phyloP scores from a whole-genome alignment of 2,113 vertebrate genomes.

The Romanogobio albipinnatus region DNA sequence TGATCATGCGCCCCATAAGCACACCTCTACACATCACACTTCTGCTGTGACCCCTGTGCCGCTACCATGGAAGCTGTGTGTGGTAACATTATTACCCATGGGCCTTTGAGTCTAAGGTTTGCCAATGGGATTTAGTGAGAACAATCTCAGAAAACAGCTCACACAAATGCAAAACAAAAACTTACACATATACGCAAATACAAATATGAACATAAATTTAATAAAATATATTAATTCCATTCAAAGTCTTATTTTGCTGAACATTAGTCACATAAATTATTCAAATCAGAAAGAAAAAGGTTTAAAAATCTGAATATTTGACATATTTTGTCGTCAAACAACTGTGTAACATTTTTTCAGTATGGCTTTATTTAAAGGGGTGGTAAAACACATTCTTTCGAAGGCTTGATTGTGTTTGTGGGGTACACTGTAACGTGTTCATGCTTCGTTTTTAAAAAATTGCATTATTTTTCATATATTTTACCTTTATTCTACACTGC shows the following conservation, averaged over 20 bases:
- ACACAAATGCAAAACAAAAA: slow-evolving; percentile 17
- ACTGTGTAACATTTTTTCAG: neutral
- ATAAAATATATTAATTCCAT: neutral
- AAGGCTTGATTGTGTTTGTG: too few species aligned
- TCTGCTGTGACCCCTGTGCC: slow-evolving; percentile 30
- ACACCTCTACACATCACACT: slow-evolving; percentile 29
- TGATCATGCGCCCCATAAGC: slow-evolving; percentile 17
- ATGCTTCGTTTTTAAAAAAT: too few species aligned
- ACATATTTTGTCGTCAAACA: neutral
- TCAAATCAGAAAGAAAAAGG: neutral
- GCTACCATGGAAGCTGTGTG: slow-evolving; percentile 54
- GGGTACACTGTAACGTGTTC: too few species aligned
- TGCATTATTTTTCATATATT: too few species aligned
- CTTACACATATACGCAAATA: neutral
- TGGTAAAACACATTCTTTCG: too few species aligned
- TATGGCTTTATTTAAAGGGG: neutral
- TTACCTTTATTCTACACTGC: too few species aligned
- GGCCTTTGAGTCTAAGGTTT: slow-evolving; percentile 45
- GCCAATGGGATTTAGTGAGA: slow-evolving; percentile 40
- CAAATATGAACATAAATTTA: slow-evolving; percentile 8
- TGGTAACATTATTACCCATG: slow-evolving; percentile 52
- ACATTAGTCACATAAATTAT: neutral
- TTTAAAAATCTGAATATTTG: neutral
- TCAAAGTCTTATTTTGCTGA: neutral
- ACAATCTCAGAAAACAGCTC: slow-evolving; percentile 18